These are phyloP conservation scores for Ceratina calcarata DNA, from an alignment of 1,140 invertebrate genomes.

Conservation along the genomic window DNA sequence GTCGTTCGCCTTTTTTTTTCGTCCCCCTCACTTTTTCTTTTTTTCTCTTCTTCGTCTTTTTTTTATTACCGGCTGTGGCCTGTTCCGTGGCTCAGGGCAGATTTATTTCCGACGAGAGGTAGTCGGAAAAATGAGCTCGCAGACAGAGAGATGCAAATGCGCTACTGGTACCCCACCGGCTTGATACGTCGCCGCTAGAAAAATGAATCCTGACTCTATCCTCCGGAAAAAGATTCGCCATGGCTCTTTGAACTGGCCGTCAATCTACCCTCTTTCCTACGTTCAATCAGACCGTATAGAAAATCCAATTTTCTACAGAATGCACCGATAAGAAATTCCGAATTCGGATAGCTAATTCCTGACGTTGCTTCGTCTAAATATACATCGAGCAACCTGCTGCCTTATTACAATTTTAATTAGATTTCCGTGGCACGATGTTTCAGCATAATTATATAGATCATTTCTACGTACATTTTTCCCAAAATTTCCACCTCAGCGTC, in stretches of 20 bases:
- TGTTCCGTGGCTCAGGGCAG: constrained; percentile 43
- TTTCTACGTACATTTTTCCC: not conserved
- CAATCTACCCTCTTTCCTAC: not conserved
- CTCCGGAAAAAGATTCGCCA: not conserved
- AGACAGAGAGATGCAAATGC: constrained; percentile 52
- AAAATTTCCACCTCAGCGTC: not conserved
- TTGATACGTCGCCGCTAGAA: constrained; percentile 17
- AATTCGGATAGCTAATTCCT: too few relatives aligned
- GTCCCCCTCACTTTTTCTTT: not conserved
- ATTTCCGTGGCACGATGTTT: too few relatives aligned
- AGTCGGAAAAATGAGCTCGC: constrained; percentile 55
- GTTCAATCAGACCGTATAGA: not conserved
- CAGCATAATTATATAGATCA: too few relatives aligned
- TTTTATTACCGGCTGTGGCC: constrained; percentile 32
- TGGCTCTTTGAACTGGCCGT: constrained; percentile 17
- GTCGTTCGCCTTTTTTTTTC: constrained; percentile 8
- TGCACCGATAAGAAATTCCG: too few relatives aligned
- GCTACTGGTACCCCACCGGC: constrained; percentile 1
- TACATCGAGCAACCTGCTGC: too few relatives aligned
- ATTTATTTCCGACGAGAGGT: constrained; percentile 54
- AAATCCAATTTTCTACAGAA: too few relatives aligned
- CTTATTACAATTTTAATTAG: too few relatives aligned
- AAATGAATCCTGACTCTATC: constrained; percentile 36
- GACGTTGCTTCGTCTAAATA: too few relatives aligned
- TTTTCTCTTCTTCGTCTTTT: not conserved